Evolutionary conservation across 1,140 invertebrate species (phyloP), one percentile per base, ranked within the genome.

Genomic region (Lepidurus couesii): DNA sequence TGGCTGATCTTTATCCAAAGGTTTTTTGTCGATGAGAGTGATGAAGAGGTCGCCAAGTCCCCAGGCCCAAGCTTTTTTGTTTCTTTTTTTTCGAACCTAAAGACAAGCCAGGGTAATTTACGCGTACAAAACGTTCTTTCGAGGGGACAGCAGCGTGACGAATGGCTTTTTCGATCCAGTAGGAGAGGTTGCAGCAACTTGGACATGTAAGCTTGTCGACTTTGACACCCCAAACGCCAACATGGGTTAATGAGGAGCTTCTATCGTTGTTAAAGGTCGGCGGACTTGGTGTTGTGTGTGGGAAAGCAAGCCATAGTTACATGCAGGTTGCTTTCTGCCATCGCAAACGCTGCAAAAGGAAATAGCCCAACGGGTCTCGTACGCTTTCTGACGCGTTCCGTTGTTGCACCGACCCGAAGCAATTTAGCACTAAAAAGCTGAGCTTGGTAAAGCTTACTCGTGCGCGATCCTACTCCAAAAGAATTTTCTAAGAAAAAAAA

Each of bases 301-400:
- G 34, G 3, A 34, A 34, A 34, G 34, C 34, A 34, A 11, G 53
- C 9, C 21, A 65, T 65, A 65, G 16, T 65, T 65, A 9, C 9
- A 13, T 21, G 13, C 53, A 21, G 21, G 53, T n/a, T 65, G 53
- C 8, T 65, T 34, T 34, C 34, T 34, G 34, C 3, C 34, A 34
- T 34, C 34, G 34, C 34, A 34, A 34, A 34, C 34, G 34, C 34
- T 34, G 34, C 34, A 4, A 34, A 34, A 4, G 34, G 34, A 65
- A 65, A 7, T 65, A 65, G 16, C 13, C 53, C 53, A 65, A 65
- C 21, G 53, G 53, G 53, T 5, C 53, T 16, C 53, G 13, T 21
- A 65, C 34, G 34, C 34, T 65, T 65, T 65, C 53, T 65, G 53
- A 16, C n/a, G 53, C 53, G 53, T 65, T 65, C n/a, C n/a, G n/a